Base-by-base conservation (phyloP, 2,888 invertebrate genomes). In the Deilephila elpenor region DNA sequence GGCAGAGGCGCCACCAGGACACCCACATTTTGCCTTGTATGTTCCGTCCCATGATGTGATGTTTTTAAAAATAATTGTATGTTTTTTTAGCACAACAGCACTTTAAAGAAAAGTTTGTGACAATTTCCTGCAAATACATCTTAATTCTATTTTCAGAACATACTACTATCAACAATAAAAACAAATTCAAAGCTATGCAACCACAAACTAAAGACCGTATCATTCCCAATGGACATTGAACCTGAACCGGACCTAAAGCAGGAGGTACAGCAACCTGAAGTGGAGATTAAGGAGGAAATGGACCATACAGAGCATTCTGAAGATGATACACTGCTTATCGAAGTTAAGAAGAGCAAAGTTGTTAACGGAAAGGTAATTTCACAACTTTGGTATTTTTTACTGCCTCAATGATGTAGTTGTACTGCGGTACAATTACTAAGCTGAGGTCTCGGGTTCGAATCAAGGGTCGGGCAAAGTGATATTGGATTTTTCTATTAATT, bases 221-320 rank as follows among this genome's bases (percentile, higher is more conserved):
- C 72, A 11, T 67, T 14, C 2, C 59, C 17, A 64, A n/a, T 32
- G 17, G 70, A 56, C 8, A n/a, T 59, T 0, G 37, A 72, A 5
- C 1, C 20, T 25, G 67, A 67, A 8, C 19, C 25, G 4, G 37
- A 53, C 44, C 0, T 71, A 64, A 62, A 64, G 51, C 11, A 19
- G 17, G 34, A 64, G 2, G 17, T 61, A 8, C 5, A 37, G 20
- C 25, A 62, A 32, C 19, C 32, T n/a, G 64, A 71, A 32, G 11
- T 70, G 6, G 71, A 77, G 19, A 75, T 82, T 0, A 82, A 84
- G 75, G 74, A 78, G 8, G 81, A 80, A 74, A 44, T 70, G 14
- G 73, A 78, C 17, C 77, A 79, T 19, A 78, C 78, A 1, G 84
- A 84, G 5, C 72, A 59, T 73, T 73, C 72, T 20, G 86, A 84